A percentile compares a stretch with the other conserved stretches of the same genome.
These are phyloP conservation scores for Octodon degus DNA, from an alignment of 2,113 vertebrate genomes.

Conservation along the genomic window DNA sequence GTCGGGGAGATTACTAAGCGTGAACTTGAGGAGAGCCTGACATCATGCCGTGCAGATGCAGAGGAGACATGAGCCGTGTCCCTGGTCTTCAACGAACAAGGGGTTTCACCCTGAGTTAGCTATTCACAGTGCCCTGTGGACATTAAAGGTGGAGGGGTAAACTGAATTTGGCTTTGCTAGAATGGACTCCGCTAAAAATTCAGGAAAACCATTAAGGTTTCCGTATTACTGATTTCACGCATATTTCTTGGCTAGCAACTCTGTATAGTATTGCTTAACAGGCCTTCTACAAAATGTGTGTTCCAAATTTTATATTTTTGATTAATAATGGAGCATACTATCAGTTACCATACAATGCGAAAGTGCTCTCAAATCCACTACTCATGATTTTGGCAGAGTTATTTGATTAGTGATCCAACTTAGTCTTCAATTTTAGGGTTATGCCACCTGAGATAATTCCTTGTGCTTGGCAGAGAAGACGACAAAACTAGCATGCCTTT, in stretches of 20 bases:
- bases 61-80: neutral
- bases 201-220: neutral
- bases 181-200: neutral
- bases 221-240: neutral
- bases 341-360: neutral
- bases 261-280: neutral
- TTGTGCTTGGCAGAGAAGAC: neutral
- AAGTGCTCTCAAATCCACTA: constrained; percentile 20
- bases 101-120: neutral
- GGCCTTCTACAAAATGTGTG: neutral
- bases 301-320: neutral
- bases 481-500: neutral
- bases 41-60: constrained; percentile 9
- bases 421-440: neutral
- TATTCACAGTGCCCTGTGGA: neutral
- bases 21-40: neutral
- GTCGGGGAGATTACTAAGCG: neutral
- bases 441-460: neutral
- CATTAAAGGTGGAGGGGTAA: neutral
- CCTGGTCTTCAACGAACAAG: neutral
- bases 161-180: neutral
- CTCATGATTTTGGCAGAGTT: neutral
- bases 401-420: neutral
- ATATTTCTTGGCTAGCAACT: neutral
- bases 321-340: neutral